Evolutionary conservation across 2,113 vertebrate genomes (phyloP).

Genomic region (Heliornis fulica): DNA sequence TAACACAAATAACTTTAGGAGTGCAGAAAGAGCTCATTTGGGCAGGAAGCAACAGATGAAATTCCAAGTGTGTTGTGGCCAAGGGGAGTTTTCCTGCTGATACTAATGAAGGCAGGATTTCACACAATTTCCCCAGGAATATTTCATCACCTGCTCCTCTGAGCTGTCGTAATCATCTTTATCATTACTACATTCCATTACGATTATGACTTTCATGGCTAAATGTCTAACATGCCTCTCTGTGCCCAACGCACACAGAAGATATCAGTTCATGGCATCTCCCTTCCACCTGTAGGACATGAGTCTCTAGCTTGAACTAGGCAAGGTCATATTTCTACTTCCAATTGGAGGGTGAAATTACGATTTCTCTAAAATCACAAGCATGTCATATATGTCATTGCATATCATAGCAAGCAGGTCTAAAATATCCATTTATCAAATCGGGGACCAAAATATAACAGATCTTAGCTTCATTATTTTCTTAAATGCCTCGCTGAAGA

Average conservation of each 20-base stretch:
- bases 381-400: not conserved
- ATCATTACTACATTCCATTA: not conserved
- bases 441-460: not conserved
- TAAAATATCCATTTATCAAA: not conserved
- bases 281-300: not conserved
- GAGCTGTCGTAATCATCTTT: not conserved
- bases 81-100: not conserved
- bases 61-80: not conserved
- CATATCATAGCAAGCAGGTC: not conserved
- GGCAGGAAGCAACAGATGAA: not conserved
- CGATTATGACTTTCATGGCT: not conserved
- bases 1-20: not conserved
- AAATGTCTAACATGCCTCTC: fast-evolving
- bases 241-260: not conserved
- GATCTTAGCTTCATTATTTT: not conserved
- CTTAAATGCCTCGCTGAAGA: not conserved
- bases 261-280: not conserved
- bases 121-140: not conserved
- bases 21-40: not conserved
- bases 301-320: not conserved
- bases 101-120: not conserved
- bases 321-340: not conserved
- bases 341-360: not conserved
- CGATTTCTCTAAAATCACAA: not conserved
- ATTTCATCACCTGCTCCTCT: not conserved